Percentiles rank a stretch among this genome's conserved stretches.
Conservation (phyloP, 2,797 vertebrate species). For the Lepilemur ruficaudatus region DNA sequence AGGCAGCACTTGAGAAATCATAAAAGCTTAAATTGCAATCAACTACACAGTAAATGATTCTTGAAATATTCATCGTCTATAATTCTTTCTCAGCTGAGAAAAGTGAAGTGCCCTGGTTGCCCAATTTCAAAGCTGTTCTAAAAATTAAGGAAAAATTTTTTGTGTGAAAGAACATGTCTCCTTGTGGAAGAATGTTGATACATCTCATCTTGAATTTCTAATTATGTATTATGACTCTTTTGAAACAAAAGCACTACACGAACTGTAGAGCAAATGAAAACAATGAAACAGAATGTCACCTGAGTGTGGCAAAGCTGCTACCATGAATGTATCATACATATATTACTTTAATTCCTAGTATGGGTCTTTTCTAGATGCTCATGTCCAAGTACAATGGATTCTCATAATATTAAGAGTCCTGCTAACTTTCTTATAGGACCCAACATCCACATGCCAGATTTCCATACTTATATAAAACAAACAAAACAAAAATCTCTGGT, state of each 20-base stretch:
- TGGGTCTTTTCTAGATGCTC: neutral
- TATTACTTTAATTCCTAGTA: neutral
- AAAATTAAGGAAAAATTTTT: neutral
- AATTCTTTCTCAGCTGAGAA: neutral
- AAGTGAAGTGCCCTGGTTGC: neutral
- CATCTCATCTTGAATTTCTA: conserved; percentile 20
- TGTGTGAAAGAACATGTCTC: neutral
- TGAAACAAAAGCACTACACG: neutral
- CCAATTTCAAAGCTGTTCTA: neutral
- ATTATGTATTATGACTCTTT: neutral
- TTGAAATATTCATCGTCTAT: neutral
- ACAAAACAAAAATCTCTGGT: neutral
- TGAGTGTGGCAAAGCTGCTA: neutral
- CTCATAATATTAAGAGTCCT: neutral
- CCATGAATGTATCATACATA: neutral
- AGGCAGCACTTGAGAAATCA: neutral
- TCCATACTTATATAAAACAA: neutral
- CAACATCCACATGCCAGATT: neutral
- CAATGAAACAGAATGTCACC: neutral
- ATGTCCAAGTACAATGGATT: neutral
- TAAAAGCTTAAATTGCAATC: conserved; percentile 1
- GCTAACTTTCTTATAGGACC: neutral
- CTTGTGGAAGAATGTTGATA: neutral
- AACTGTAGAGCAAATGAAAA: neutral
- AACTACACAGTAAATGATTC: neutral